Percentiles rank a stretch among this genome's conserved stretches.
phyloP scores from a whole-genome alignment of 2,888 invertebrate species.

The Magallana nippona region DNA sequence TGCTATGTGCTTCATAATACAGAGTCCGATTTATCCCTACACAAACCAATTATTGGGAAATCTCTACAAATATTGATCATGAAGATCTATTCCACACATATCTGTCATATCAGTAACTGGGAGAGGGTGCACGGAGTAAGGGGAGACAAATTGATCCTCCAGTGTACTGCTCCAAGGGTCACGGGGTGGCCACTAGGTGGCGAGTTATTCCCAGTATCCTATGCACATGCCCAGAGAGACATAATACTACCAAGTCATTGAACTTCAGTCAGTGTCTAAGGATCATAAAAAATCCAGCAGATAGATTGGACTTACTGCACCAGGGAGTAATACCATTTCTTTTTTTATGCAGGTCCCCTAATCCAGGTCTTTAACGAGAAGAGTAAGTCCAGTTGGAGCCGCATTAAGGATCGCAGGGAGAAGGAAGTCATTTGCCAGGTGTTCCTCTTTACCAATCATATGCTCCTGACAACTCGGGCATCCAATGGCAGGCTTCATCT shows the following conservation, averaged over 20 bases:
- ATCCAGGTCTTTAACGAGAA: constrained; percentile 87
- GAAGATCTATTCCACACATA: constrained; percentile 23
- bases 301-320: neutral
- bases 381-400: constrained; percentile 83
- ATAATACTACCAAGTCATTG: constrained; percentile 44
- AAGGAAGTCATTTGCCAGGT: constrained; percentile 89
- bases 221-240: constrained; percentile 57
- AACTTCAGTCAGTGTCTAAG: constrained; percentile 26
- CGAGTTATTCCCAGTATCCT: constrained; percentile 46
- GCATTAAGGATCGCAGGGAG: constrained; percentile 83
- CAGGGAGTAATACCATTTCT: neutral
- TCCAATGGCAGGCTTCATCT: constrained; percentile 92
- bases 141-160: neutral
- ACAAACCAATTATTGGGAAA: constrained; percentile 31
- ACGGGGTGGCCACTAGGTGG: constrained; percentile 52
- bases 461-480: constrained; percentile 90
- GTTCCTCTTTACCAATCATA: constrained; percentile 93
- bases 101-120: neutral
- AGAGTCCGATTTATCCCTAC: constrained; percentile 23
- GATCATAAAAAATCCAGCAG: neutral
- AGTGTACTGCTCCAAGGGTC: neutral
- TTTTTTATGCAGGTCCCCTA: constrained; percentile 84
- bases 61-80: constrained; percentile 27
- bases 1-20: constrained; percentile 24
- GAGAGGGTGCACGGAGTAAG: constrained; percentile 4